Base-by-base conservation (phyloP, 2,113 vertebrate genomes). In the Falcunculus frontatus region DNA sequence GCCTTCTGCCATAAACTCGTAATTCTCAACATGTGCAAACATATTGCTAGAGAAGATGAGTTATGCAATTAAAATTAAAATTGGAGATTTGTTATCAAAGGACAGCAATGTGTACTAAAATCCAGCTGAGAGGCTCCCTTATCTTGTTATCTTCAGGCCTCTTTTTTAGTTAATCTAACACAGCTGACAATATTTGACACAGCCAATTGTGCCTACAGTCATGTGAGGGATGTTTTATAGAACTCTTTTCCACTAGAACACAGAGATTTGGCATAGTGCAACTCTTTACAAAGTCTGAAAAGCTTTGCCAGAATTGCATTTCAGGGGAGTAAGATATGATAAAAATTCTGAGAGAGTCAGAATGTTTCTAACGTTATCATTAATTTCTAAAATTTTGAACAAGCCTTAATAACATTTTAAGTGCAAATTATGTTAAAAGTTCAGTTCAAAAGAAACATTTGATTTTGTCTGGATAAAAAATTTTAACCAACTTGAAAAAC, bases 1-100 rank as follows among this genome's bases (percentile, higher is more conserved):
- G 78, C 63, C 59, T 35, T 88, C 64, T 74, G 46, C 76, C 83
- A 84, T 84, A 87, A 93, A 68, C 2, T 90, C 67, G 53, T 90
- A 90, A 81, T 84, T 87, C 90, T 84, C 76, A 92, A 64, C 92
- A 94, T 72, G 87, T 60, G 79, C 86, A 86, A 82, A 46, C 79
- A 78, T 53, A 75, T 44, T 93, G 82, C 87, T 87, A 33, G 50
- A 92, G 88, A 72, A 85, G 63, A 83, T 33, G 68, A 89, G 69
- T 90, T 93, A 88, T 11, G 44, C 85, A 94, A 90, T 77, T 90
- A 94, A 90, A 92, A 88, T 49, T 35, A 52, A 91, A 92, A 88
- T 46, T 88, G 76, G 85, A 93, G 72, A 67, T 70, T 86, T 93
- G 84, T 82, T 92, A 95, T 90, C 90, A 78, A 94, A 95, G 76